A percentile compares a stretch with the other conserved stretches of the same genome.
phyloP scores from a whole-genome alignment of 2,888 invertebrate genomes.

The Pegoplata infirma region DNA sequence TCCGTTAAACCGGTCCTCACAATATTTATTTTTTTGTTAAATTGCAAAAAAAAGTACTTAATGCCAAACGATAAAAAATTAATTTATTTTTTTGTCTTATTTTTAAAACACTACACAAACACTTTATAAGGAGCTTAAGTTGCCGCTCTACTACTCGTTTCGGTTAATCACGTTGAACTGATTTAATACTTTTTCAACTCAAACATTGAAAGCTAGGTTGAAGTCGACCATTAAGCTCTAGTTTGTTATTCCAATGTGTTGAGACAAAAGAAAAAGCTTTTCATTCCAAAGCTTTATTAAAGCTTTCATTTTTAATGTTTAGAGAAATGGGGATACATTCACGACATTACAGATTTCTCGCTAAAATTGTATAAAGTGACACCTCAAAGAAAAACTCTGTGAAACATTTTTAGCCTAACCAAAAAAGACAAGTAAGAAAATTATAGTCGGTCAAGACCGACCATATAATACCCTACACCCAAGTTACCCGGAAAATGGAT shows the following conservation, averaged over 20 bases:
- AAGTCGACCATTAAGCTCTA: constrained; percentile 9
- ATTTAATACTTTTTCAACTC: constrained; percentile 19
- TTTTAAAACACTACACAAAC: constrained; percentile 18
- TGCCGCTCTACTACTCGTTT: constrained; percentile 41
- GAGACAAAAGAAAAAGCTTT: constrained; percentile 13
- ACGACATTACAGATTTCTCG: too few species aligned
- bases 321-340: too few species aligned
- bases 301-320: background rate
- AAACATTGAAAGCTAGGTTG: constrained; percentile 35
- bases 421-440: too few species aligned
- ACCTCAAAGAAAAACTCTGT: too few species aligned
- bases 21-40: constrained; percentile 10
- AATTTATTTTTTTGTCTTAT: constrained; percentile 17
- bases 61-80: constrained; percentile 41
- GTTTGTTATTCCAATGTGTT: background rate
- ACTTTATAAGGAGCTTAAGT: constrained; percentile 1
- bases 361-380: too few species aligned
- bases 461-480: too few species aligned
- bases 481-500: too few species aligned
- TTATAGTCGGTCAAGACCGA: too few species aligned
- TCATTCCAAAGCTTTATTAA: constrained; percentile 4
- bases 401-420: too few species aligned
- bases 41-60: constrained; percentile 33
- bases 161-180: constrained; percentile 55
- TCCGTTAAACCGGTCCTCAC: constrained; percentile 61